Conservation (phyloP, 2,113 vertebrate genomes). For the Entosphenus tridentatus region DNA sequence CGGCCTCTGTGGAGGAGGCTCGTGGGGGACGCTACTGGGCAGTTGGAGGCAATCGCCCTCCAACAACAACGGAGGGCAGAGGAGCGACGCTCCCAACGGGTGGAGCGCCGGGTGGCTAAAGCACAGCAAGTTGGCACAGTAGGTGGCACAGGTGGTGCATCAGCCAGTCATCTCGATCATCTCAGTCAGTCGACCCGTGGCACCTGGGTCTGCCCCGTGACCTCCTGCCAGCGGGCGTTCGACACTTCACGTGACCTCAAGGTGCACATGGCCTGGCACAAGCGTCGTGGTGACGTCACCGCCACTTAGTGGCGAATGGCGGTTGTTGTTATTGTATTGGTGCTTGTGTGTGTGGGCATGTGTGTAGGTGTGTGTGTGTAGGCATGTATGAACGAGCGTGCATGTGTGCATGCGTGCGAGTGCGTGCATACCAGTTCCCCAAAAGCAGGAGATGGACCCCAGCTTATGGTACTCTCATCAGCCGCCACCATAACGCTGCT, state of each 20-base stretch:
- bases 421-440: constrained; percentile 55
- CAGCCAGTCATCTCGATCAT: neutral
- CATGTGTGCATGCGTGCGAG: neutral
- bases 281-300: too few species aligned
- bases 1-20: too few species aligned
- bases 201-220: neutral
- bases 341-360: neutral
- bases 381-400: neutral
- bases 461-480: constrained; percentile 87
- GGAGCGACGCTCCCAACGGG: too few species aligned
- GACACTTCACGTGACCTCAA: too few species aligned
- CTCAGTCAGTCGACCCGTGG: neutral
- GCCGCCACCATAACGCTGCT: constrained; percentile 79
- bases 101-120: too few species aligned
- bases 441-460: constrained; percentile 72
- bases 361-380: neutral
- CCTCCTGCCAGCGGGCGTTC: neutral
- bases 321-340: neutral
- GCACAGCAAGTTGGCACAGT: too few species aligned
- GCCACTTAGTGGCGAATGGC: neutral
- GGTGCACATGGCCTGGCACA: too few species aligned
- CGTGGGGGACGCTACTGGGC: too few species aligned
- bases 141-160: neutral
- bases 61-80: too few species aligned
- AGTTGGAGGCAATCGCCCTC: too few species aligned